Evolutionary conservation across 53 echinoderm and acorn worm genomes (phyloP).

Genomic region (Henricia sp.): DNA sequence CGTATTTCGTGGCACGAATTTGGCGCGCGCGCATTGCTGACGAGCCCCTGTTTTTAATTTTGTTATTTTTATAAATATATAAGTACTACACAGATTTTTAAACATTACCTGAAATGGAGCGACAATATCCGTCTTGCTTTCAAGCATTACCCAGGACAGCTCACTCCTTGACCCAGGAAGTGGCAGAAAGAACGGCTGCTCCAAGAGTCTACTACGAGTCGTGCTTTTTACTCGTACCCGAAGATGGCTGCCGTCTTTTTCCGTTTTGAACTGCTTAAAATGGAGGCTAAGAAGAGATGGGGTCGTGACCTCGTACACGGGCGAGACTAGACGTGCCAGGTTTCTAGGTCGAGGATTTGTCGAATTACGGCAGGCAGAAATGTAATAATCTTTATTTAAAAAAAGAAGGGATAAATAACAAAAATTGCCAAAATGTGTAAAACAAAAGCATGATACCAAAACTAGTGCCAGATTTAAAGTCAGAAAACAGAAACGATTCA

Average conservation of each 20-base stretch:
- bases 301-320: constrained; percentile 44
- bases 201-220: neutral
- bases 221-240: constrained; percentile 3
- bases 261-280: constrained; percentile 48
- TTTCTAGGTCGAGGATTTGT: constrained; percentile 15
- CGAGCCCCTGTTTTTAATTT: too few species aligned
- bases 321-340: constrained; percentile 41
- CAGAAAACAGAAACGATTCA: too few species aligned
- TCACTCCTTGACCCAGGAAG: neutral
- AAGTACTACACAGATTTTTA: too few species aligned
- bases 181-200: constrained; percentile 24
- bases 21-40: too few species aligned
- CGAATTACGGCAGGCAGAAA: constrained; percentile 31
- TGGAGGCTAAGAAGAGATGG: constrained; percentile 51
- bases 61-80: too few species aligned
- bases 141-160: constrained; percentile 18
- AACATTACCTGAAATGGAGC: constrained; percentile 22
- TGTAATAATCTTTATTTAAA: constrained; percentile 24
- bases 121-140: constrained; percentile 36
- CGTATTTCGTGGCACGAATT: too few species aligned
- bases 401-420: neutral
- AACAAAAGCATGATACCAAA: too few species aligned
- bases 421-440: too few species aligned
- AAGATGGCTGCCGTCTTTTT: constrained; percentile 37
- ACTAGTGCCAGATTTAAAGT: too few species aligned